A percentile compares a stretch with the other conserved stretches of the same genome.
Conservation (phyloP, 2,113 vertebrate species). For the Calidris pygmaea region DNA sequence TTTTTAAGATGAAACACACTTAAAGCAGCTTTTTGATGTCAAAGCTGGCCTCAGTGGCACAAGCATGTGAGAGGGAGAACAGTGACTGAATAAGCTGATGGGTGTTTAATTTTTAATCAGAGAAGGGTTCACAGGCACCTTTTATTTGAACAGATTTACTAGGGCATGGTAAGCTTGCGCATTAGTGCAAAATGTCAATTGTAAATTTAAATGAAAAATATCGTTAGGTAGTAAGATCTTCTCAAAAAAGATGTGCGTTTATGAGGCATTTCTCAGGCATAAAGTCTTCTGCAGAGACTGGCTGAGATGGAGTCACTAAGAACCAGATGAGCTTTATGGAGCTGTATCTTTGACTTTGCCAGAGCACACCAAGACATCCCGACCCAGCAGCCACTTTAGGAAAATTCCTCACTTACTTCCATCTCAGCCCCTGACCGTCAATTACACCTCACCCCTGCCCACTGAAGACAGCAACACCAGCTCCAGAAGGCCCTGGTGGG, state of each 20-base stretch:
- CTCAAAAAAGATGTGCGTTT: background rate
- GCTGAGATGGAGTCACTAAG: background rate
- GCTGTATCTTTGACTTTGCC: fast-evolving
- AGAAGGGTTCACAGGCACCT: background rate
- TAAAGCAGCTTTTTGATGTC: background rate
- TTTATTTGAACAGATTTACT: background rate
- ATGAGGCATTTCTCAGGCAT: background rate
- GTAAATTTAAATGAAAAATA: background rate
- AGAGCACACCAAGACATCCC: background rate
- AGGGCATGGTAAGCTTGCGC: background rate
- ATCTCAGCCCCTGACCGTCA: background rate
- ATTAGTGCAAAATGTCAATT: background rate
- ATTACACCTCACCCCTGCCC: background rate
- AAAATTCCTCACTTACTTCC: background rate
- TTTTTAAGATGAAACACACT: background rate
- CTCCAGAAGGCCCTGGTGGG: background rate
- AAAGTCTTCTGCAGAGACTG: background rate
- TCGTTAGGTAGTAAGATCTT: background rate
- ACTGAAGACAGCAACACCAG: fast-evolving
- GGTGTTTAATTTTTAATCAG: background rate
- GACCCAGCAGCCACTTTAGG: background rate
- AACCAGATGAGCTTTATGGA: background rate
- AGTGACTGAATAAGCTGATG: background rate
- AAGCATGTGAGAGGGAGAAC: background rate
- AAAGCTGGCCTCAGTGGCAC: background rate